Conservation (phyloP, 1,140 invertebrate genomes). For the Drosophila orena region DNA sequence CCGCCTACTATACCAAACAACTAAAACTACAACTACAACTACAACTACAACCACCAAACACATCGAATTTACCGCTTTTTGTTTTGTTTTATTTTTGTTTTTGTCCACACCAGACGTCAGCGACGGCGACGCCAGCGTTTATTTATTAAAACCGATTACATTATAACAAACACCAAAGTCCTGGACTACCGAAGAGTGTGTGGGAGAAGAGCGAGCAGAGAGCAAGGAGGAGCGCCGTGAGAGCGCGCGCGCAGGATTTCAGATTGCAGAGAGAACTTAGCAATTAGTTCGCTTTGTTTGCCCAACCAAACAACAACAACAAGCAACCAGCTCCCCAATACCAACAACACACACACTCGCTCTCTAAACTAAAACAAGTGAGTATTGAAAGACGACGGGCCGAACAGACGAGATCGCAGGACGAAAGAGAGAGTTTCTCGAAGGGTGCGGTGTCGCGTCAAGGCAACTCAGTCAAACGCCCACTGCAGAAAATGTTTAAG, state of each 20-base stretch:
- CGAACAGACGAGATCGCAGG: slow-evolving; percentile 23
- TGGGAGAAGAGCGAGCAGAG: slow-evolving; percentile 11
- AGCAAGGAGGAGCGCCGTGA: slow-evolving; percentile 56
- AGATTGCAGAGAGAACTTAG: slow-evolving; percentile 15
- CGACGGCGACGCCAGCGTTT: slow-evolving; percentile 50
- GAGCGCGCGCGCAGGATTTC: slow-evolving; percentile 61
- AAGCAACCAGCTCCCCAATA: slow-evolving; percentile 8
- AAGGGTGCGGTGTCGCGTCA: slow-evolving; percentile 19
- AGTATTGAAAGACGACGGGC: slow-evolving; percentile 45
- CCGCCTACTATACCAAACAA: slow-evolving; percentile 9
- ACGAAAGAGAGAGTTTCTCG: slow-evolving; percentile 3
- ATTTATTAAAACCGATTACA: slow-evolving; percentile 47
- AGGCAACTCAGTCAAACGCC: neutral
- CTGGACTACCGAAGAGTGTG: slow-evolving; percentile 30
- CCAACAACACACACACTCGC: slow-evolving; percentile 32
- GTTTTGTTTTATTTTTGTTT: slow-evolving; percentile 58
- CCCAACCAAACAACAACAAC: slow-evolving; percentile 29
- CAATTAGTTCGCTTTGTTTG: slow-evolving; percentile 52
- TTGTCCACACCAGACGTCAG: slow-evolving; percentile 48
- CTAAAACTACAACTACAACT: slow-evolving; percentile 6
- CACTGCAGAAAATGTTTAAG: neutral
- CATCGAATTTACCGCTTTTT: slow-evolving; percentile 42
- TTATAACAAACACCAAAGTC: slow-evolving; percentile 37
- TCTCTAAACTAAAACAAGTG: slow-evolving; percentile 60
- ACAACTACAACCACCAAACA: slow-evolving; percentile 20